Percentiles rank a stretch among this genome's conserved stretches.
Evolutionary conservation across 2,888 invertebrate species (phyloP).

Genomic region (Phortica okadai): DNA sequence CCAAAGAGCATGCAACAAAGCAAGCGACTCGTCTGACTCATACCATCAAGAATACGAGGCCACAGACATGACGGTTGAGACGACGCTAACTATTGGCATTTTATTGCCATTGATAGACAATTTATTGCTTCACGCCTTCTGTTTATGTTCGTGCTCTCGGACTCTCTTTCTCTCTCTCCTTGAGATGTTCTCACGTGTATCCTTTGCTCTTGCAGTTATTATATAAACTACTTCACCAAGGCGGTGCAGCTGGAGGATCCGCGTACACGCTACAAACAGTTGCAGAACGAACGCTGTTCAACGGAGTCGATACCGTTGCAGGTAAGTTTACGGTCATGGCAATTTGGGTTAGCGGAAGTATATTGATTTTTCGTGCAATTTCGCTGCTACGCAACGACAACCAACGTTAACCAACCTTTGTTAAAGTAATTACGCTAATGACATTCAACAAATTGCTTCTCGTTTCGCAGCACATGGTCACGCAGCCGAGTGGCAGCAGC

Average conservation of each 20-base stretch:
- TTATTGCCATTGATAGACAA: constrained; percentile 2
- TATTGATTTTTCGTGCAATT: constrained; percentile 33
- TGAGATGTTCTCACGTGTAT: constrained; percentile 33
- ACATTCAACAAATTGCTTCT: constrained; percentile 34
- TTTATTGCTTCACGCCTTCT: constrained; percentile 8
- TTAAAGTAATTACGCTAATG: constrained; percentile 29
- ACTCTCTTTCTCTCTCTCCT: not conserved
- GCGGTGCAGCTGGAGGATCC: constrained; percentile 89
- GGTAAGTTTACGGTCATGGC: constrained; percentile 75
- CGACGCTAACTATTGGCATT: constrained; percentile 6
- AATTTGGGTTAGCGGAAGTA: not conserved
- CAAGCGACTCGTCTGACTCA: not conserved
- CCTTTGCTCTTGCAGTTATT: constrained; percentile 79
- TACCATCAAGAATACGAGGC: not conserved
- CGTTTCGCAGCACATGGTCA: constrained; percentile 53
- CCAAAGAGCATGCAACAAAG: not conserved
- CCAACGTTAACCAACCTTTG: not conserved
- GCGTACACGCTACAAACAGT: constrained; percentile 79
- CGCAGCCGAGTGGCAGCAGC: constrained; percentile 73
- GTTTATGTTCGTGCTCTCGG: constrained; percentile 34
- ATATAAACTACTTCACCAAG: constrained; percentile 84
- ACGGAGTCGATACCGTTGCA: constrained; percentile 81
- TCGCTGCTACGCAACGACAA: not conserved
- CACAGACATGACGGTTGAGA: not conserved
- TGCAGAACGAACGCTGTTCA: constrained; percentile 78